Evolutionary conservation across 1,140 invertebrate species (phyloP), one percentile per base, ranked within the genome.

Genomic region (Ips nitidus): DNA sequence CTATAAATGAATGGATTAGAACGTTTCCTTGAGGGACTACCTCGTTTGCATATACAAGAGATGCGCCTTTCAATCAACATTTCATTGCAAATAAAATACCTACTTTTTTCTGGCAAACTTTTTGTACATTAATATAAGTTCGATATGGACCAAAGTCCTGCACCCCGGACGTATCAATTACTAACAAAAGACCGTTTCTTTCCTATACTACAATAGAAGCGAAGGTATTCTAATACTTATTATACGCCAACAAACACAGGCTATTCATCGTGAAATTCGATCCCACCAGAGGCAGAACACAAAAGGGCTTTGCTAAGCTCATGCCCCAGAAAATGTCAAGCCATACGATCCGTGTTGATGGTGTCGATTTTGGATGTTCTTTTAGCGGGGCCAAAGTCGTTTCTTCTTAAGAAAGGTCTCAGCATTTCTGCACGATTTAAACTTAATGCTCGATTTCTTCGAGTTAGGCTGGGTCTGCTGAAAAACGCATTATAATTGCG

Each of bases 301-400:
- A 55, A 55, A 55, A 37, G 52, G 37, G 8, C 7, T 55, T 50
- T 50, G 22, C 4, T 47, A 47, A 47, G 45, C 45, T 47, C 45
- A 47, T 47, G 52, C 52, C 52, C 52, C 52, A 22, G 52, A 55
- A 55, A 55, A 55, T 55, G 52, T 55, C 37, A 55, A 55, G 52
- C n/a, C 37, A 55, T 55, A 36, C 52, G 52, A 55, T 55, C 52
- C 37, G n/a, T 55, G 52, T 55, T 55, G 52, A 55, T 38, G 52
- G 52, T 55, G 52, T 55, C 52, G 52, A 55, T 55, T 55, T n/a
- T 36, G 52, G 52, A 55, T 55, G 52, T 55, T 55, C 52, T 55
- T 55, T 55, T 55, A 55, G 52, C 36, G 45, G 45, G 45, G 22
- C 45, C 45, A 50, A 50, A 50, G 45, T 50, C 45, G 45, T 50